Evolutionary conservation across 1,140 invertebrate genomes (phyloP).

Genomic region (Trichoplusia ni): DNA sequence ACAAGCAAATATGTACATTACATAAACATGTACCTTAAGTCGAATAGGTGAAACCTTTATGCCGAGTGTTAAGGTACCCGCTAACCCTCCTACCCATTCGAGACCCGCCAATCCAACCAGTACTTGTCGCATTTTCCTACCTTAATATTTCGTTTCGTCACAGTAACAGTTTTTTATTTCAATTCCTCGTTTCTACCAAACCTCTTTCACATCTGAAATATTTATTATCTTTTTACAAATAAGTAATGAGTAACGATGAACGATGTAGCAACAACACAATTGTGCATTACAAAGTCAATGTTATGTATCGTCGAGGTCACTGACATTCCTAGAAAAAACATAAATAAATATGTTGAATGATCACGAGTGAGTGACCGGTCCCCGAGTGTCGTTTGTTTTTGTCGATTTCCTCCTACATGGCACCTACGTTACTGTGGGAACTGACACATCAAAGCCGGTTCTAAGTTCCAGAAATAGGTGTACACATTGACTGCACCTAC

Average conservation of each 20-base stretch:
- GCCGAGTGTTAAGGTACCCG: too few relatives aligned
- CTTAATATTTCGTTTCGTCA: too few relatives aligned
- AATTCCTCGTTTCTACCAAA: too few relatives aligned
- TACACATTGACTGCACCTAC: constrained; percentile 7
- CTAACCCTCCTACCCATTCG: too few relatives aligned
- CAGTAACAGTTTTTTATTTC: too few relatives aligned
- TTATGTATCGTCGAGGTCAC: constrained; percentile 9
- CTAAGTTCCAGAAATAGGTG: constrained; percentile 23
- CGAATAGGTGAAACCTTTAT: constrained; percentile 22
- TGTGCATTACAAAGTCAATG: not conserved
- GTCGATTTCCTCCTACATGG: constrained; percentile 16
- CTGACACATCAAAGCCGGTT: constrained; percentile 23
- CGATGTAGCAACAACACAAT: not conserved
- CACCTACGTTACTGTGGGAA: constrained; percentile 23
- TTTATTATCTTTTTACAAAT: too few relatives aligned
- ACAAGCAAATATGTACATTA: constrained; percentile 18
- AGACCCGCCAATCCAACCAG: constrained; percentile 14
- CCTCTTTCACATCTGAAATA: too few relatives aligned
- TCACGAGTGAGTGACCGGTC: constrained; percentile 17
- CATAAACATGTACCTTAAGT: not conserved
- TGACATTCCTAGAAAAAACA: constrained; percentile 18
- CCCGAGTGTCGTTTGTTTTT: constrained; percentile 17
- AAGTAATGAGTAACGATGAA: not conserved
- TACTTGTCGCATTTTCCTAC: too few relatives aligned
- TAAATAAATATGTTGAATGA: constrained; percentile 20